Conservation (phyloP, 2,888 invertebrate species). For the Dinocampus coccinellae region DNA sequence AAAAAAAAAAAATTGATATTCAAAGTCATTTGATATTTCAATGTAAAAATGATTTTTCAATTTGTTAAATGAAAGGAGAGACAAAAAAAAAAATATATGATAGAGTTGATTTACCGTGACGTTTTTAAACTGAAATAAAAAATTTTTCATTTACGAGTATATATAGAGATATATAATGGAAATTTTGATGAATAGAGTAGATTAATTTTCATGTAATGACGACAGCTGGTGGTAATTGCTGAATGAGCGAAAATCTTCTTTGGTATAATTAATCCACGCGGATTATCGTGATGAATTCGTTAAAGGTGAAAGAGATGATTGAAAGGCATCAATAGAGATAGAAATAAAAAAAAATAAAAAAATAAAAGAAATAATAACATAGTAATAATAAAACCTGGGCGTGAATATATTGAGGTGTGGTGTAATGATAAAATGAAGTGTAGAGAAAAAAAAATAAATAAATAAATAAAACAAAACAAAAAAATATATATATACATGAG, state of each 20-base stretch:
- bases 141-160: not conserved
- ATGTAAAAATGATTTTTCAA: not conserved
- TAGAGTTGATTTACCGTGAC: not conserved
- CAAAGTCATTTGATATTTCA: not conserved
- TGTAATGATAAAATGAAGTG: not conserved
- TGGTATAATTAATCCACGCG: not conserved
- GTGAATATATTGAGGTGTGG: not conserved
- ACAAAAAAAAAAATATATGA: too few relatives aligned
- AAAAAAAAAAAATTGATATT: not conserved
- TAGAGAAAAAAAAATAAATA: too few relatives aligned
- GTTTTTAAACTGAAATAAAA: not conserved
- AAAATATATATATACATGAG: not conserved
- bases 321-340: not conserved
- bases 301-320: not conserved
- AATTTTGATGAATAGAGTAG: constrained; percentile 2
- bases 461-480: too few relatives aligned
- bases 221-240: constrained; percentile 20
- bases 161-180: not conserved
- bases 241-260: constrained; percentile 9
- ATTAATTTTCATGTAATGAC: constrained; percentile 20
- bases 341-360: not conserved
- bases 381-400: too few relatives aligned
- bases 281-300: not conserved
- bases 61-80: not conserved
- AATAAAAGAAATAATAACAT: not conserved